These are phyloP conservation scores for Peromyscus aztecus DNA, from an alignment of 2,797 vertebrate genomes.

Conservation along the genomic window DNA sequence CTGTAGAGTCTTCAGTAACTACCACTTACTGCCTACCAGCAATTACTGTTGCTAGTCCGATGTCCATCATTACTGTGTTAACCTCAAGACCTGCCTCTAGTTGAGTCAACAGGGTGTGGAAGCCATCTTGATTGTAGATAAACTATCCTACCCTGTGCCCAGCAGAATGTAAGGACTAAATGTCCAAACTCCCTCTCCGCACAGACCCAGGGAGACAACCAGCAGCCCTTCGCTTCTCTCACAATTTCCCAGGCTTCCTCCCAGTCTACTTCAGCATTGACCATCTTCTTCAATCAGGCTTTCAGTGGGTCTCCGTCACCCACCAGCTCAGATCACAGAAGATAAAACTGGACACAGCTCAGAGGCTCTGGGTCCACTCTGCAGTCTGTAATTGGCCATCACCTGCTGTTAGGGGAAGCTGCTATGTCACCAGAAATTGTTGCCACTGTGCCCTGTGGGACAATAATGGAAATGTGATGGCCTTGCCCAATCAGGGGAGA, in stretches of 20 bases:
- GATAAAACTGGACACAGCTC: background rate
- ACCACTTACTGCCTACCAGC: conserved; percentile 19
- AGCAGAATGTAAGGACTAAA: conserved; percentile 25
- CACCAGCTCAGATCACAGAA: conserved; percentile 22
- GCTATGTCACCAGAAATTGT: background rate
- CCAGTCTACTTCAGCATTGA: background rate
- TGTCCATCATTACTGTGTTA: background rate
- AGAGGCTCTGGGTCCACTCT: background rate
- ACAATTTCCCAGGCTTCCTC: background rate
- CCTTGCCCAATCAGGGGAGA: background rate
- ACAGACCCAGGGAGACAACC: background rate
- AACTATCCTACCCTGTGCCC: conserved; percentile 20
- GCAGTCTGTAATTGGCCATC: background rate
- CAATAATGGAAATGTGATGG: background rate
- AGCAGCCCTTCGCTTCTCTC: no score
- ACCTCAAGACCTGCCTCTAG: conserved; percentile 28
- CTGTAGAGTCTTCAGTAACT: background rate
- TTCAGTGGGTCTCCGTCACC: background rate
- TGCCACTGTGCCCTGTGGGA: background rate
- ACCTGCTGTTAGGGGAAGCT: background rate
- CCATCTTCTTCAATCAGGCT: background rate
- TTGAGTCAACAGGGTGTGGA: conserved; percentile 33
- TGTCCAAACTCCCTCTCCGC: background rate
- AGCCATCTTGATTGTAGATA: conserved; percentile 28
- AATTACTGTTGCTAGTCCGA: background rate